Base-by-base conservation (phyloP, 2,888 invertebrate species). In the Pandemis corylana region DNA sequence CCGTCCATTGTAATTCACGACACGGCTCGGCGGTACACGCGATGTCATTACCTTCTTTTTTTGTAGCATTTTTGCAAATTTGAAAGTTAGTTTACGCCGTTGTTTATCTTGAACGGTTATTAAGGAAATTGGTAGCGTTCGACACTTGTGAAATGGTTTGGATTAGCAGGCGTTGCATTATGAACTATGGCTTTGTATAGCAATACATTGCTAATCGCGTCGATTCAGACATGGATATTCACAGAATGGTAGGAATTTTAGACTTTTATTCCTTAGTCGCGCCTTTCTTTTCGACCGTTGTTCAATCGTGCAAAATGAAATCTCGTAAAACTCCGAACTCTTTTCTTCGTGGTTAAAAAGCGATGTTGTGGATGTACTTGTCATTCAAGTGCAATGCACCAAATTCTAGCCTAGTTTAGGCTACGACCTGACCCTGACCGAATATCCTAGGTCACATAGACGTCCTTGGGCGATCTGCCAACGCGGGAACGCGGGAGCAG, bases 1-100 rank as follows among this genome's bases (percentile, higher is more conserved):
- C 87, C 81, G 84, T 81, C 89, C 86, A 91, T 92, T 92, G 93
- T 91, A 90, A 91, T 90, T 90, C 92, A 89, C 90, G 89, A 89
- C 88, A 90, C 87, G 89, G 84, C 88, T 87, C 86, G 84, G 76
- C 87, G 85, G 80, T 80, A 89, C 93, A 92, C 92, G 94, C 94
- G 90, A 93, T 88, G 86, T 87, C 87, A 87, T 90, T 90, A 86
- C 84, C 80, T 81, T 87, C 61, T 70, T 90, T 91, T 90, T 89
- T 89, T 87, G 85, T 80, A 80, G 81, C 82, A 87, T 89, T 83
- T 89, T 89, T 86, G 89, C 87, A 86, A 90, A 91, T 90, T 83
- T 84, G 92, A 94, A 93, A 93, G 93, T 88, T 78, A 76, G 69
- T 59, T 59, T 59, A 59, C 28, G 28, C 59, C 76, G 78, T 71